Evolutionary conservation across 2,113 vertebrate species (phyloP).

Genomic region (Prionailurus bengalensis): DNA sequence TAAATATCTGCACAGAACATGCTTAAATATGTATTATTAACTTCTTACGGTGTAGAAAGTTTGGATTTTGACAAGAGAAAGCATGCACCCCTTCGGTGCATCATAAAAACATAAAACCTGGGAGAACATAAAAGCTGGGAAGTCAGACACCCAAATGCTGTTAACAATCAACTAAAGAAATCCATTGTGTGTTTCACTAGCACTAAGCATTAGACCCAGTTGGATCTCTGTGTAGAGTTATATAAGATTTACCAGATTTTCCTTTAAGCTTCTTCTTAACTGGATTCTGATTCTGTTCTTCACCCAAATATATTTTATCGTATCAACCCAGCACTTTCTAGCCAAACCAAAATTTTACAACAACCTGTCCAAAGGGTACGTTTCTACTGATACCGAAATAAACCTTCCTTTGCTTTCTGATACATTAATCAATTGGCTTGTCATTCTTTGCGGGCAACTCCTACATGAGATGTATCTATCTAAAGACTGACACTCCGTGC

Average conservation of each 20-base stretch:
- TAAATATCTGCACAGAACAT: background rate
- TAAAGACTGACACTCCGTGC: background rate
- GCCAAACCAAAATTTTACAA: background rate
- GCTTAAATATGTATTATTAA: background rate
- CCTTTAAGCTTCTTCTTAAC: background rate
- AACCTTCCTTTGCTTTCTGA: background rate
- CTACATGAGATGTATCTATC: background rate
- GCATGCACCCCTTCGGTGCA: background rate
- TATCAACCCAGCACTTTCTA: background rate
- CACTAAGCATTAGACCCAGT: background rate
- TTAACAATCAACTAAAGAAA: background rate
- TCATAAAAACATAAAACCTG: conserved; percentile 5
- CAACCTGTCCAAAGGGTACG: background rate
- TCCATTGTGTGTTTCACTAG: background rate
- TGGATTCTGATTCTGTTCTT: background rate
- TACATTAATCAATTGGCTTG: background rate
- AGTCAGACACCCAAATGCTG: background rate
- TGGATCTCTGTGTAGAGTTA: background rate
- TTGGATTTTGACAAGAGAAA: background rate
- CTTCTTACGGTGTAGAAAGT: background rate
- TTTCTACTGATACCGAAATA: background rate
- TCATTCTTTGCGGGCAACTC: conserved; percentile 23
- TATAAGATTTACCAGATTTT: background rate
- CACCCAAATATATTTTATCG: background rate
- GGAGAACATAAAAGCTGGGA: background rate